Percentiles rank a stretch among this genome's conserved stretches.
These are phyloP conservation scores for Drosophila burlai DNA, from an alignment of 1,140 invertebrate genomes.

Conservation along the genomic window DNA sequence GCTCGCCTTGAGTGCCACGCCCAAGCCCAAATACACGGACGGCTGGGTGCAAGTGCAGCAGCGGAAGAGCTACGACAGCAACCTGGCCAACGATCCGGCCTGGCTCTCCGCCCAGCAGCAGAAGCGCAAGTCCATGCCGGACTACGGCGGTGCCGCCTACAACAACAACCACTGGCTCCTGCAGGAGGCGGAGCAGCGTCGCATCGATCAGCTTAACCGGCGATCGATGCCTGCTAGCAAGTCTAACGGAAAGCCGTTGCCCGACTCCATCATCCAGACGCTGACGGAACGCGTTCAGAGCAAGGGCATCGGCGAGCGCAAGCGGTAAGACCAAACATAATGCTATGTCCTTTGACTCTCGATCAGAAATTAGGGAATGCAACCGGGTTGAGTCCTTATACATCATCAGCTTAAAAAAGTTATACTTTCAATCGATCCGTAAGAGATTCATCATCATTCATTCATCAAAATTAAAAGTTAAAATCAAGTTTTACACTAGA, in stretches of 20 bases:
- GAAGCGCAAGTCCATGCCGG: slow-evolving; percentile 88
- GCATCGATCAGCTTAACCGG: slow-evolving; percentile 85
- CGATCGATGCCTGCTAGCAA: slow-evolving; percentile 52
- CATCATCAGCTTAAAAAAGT: not conserved
- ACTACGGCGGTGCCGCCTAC: slow-evolving; percentile 73
- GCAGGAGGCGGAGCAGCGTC: slow-evolving; percentile 95
- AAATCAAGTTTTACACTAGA: no score
- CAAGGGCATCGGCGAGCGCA: slow-evolving; percentile 86
- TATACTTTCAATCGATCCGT: no score
- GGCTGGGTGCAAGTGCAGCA: slow-evolving; percentile 83
- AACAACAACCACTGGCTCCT: slow-evolving; percentile 94
- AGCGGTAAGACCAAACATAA: slow-evolving; percentile 69
- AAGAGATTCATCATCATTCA: no score
- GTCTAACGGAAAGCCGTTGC: slow-evolving; percentile 86
- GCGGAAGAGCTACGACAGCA: slow-evolving; percentile 59
- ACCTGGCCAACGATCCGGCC: slow-evolving; percentile 64
- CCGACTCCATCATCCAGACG: slow-evolving; percentile 90
- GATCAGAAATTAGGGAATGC: not conserved
- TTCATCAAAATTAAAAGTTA: no score
- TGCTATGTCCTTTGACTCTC: not conserved
- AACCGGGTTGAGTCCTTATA: not conserved
- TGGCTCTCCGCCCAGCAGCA: slow-evolving; percentile 88
- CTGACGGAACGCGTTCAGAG: slow-evolving; percentile 90
- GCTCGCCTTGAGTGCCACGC: slow-evolving; percentile 92
- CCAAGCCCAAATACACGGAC: slow-evolving; percentile 89